A percentile compares a stretch with the other conserved stretches of the same genome.
phyloP scores from a whole-genome alignment of 2,113 vertebrate species.

The Pogonocichla stellata region DNA sequence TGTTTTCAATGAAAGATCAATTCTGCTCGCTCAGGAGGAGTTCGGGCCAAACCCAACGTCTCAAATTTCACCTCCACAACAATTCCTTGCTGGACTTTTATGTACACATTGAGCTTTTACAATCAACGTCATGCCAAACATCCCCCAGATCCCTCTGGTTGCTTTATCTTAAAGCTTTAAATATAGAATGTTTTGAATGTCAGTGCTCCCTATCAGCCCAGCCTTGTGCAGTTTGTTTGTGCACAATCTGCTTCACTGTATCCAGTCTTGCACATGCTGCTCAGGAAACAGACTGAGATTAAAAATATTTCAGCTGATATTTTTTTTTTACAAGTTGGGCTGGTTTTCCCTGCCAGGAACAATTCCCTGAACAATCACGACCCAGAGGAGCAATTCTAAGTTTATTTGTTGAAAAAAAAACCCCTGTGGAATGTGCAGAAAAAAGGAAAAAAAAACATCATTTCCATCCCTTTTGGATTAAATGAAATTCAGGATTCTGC shows the following conservation, averaged over 20 bases:
- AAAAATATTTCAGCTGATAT: conserved; percentile 4
- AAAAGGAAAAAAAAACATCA: neutral
- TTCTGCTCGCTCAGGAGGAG: neutral
- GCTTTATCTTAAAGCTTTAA: neutral
- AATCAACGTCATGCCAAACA: neutral
- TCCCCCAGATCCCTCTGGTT: neutral
- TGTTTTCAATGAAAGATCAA: neutral
- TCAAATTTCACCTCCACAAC: neutral
- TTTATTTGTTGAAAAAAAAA: neutral
- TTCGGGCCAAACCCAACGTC: accelerated
- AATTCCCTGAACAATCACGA: neutral
- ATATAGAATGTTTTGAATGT: neutral
- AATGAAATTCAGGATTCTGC: neutral
- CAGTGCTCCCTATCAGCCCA: neutral
- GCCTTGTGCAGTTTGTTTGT: neutral
- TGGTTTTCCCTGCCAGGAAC: neutral
- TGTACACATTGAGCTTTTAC: accelerated
- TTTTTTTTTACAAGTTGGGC: neutral
- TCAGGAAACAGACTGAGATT: neutral
- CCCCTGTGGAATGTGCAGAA: neutral
- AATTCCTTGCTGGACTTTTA: neutral
- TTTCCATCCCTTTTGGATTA: neutral
- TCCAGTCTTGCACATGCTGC: conserved; percentile 6
- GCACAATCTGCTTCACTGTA: neutral
- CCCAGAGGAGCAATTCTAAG: neutral